Base-by-base conservation (phyloP, 2,888 invertebrate species). In the Microchrysa polita region DNA sequence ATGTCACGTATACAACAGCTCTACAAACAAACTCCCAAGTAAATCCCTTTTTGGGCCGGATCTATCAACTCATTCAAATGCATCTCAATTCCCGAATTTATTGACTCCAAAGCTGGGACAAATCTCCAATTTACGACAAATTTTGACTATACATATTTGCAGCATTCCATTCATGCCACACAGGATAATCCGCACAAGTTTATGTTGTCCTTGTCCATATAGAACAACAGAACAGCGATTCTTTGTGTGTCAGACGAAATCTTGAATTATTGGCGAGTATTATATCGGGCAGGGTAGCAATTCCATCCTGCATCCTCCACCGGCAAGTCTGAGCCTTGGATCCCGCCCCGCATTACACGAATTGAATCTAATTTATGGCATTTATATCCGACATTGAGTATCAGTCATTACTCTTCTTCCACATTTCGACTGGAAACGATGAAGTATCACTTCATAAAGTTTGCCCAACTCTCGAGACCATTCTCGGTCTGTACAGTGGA, bases 381-480 rank as follows among this genome's bases (percentile, higher is more conserved):
- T 65, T 65, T 65, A 65, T 65, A 65, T 65, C 65, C 65, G 65
- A 65, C 65, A 22, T 48, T 65, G 65, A 65, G 34, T 65, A 65
- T 65, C 65, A 18, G 1, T 18, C 44, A 65, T 65, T 65, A 65
- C 34, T 65, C 48, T 65, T 65, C 48, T 65, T 65, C 20, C 65
- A 14, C 27, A 12, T 40, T 27, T n/a, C 16, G 14, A 22, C 4
- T 61, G 61, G 61, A n/a, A 61, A 42, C 61, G 40, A 61, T 61
- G 61, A 61, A 61, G 34, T 40, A 61, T 23, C 23, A 61, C 27
- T 61, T 61, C 61, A 61, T 61, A 59, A 59, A 59, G 14, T 20
- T 27, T 14, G 27, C 27, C 27, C 2, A 34, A 34, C 27, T 34
- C 48, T n/a, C 48, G 48, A 12, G 48, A 12, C 48, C 48, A 48